Base-by-base conservation (phyloP, 2,888 invertebrate genomes). In the Phania funesta region DNA sequence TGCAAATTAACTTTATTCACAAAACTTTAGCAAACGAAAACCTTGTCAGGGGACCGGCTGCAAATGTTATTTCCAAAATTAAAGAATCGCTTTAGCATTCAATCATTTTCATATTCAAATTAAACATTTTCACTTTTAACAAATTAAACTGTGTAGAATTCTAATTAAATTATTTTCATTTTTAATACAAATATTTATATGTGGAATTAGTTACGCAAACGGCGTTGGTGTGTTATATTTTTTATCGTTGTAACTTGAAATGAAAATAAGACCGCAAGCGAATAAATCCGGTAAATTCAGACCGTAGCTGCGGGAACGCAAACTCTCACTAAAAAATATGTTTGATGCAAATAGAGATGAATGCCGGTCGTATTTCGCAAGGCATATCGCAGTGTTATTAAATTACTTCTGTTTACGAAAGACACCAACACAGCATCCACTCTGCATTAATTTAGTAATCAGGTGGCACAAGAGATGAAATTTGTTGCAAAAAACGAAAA, bases 271-370 rank as follows among this genome's bases (percentile, higher is more conserved):
- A 50, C 24, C 56, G 60, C 32, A 44, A 38, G 16, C 68, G 29
- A 73, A 70, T 52, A 60, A 65, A 85, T 86, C 86, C 88, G 89
- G 89, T 89, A 86, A 86, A 86, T 87, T 88, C 87, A 89, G 90
- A 90, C 90, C 90, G 90, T 90, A 90, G 89, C 89, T 90, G 90
- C 90, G 90, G 90, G 90, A 90, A 90, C 90, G 88, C 88, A 90
- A 90, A 90, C 90, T 90, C 90, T 90, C 90, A 90, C 90, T 90
- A 87, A 90, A 90, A 85, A 85, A 89, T 85, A 89, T 90, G 90
- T 89, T 89, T 90, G 88, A 88, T 90, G 89, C 89, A 48, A 65
- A 88, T 87, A 86, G 86, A 86, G 85, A 85, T 85, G 85, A 86
- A 83, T 82, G 84, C 68, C 80, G 41, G 65, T 74, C 81, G 73